Base-by-base conservation (phyloP, 2,113 vertebrate genomes). In the Electrona antarctica region DNA sequence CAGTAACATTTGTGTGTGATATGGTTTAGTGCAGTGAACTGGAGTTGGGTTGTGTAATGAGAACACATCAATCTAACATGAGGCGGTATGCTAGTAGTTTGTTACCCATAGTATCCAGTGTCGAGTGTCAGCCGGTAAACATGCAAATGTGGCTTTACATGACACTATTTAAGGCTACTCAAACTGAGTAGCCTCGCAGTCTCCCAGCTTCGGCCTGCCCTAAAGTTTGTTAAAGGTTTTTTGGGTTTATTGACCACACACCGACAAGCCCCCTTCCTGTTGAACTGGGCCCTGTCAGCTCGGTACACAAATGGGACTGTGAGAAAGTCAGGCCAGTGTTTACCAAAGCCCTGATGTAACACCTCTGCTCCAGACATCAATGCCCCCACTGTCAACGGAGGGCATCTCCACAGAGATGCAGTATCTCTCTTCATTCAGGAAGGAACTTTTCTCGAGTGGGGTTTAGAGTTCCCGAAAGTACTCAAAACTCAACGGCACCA, bases 171-270 rank as follows among this genome's bases (percentile, higher is more conserved):
- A 14, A 49, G 46, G 61, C 21, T 47, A 8, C 59, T 64, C 81
- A 41, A 41, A 41, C 33, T 41, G 33, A 41, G 33, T 41, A 41
- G 33, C 21, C 21, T 21, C 21, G 21, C 21, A 41, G 33, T 41
- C 3, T 41, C 33, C 33, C 33, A 41, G 33, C 33, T 41, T 41
- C 33, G 5, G 33, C 33, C 33, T 41, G 33, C 33, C 33, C 33
- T 41, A 41, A 41, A 41, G 89, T 90, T 93, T 90, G 91, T 90
- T 88, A 91, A 90, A 91, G 89, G 87, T 88, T 41, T 84, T 88
- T 41, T 84, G 87, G 87, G 85, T 91, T 91, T 91, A 90, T 92
- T 92, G 90, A 90, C 89, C 90, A 90, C 89, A 86, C 89, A 90
- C 82, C 90, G 56, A 74, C 57, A 74, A 90, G 85, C 79, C 85